Evolutionary conservation across 1,140 invertebrate genomes (phyloP).

Genomic region (Argopecten irradians): DNA sequence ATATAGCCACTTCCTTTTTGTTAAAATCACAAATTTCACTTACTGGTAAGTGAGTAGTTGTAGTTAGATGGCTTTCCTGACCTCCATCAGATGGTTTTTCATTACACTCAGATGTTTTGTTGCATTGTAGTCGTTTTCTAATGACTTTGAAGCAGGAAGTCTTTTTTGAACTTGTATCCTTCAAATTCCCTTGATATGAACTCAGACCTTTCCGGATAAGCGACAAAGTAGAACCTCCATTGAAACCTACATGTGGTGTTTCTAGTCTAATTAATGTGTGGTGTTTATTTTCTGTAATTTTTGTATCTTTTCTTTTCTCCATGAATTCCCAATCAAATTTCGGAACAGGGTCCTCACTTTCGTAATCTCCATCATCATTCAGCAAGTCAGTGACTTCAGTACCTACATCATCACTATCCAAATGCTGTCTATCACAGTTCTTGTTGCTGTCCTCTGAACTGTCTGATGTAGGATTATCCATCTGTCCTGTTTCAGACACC

Average conservation of each 20-base stretch:
- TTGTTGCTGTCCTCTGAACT: constrained; percentile 29
- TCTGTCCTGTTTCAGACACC: neutral
- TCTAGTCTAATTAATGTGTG: neutral
- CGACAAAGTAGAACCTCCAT: constrained; percentile 28
- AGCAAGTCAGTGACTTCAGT: neutral
- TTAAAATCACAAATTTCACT: neutral
- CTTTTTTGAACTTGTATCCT: neutral
- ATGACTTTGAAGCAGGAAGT: neutral
- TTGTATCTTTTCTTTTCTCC: neutral
- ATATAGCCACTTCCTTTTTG: neutral
- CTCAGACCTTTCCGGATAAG: neutral
- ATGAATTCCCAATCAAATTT: neutral
- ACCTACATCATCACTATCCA: constrained; percentile 10
- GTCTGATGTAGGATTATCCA: neutral
- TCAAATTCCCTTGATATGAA: neutral
- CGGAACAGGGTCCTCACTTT: neutral
- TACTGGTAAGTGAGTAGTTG: neutral
- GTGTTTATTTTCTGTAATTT: neutral
- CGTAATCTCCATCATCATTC: neutral
- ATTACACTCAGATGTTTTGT: neutral
- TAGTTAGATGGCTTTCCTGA: neutral
- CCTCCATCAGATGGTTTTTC: neutral
- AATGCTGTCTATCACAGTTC: neutral
- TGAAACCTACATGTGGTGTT: constrained; percentile 29
- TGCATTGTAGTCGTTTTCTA: neutral